Evolutionary conservation across 1,140 invertebrate genomes (phyloP).

Genomic region (Ceratina australensis): DNA sequence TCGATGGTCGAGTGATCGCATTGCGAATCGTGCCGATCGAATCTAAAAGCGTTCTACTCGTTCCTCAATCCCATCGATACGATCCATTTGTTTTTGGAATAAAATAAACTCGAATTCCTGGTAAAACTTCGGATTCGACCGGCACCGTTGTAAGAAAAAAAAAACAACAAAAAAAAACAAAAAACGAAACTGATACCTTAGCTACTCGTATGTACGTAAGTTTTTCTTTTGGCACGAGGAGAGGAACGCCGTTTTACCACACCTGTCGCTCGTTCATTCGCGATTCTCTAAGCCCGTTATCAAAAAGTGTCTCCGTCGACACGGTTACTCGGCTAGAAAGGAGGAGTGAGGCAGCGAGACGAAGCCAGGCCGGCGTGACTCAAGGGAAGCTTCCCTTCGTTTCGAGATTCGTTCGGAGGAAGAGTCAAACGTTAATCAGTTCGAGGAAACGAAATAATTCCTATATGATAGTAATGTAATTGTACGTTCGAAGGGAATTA

Average conservation of each 20-base stretch:
- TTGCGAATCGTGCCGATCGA: constrained; percentile 24
- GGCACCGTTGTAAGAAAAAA: constrained; percentile 35
- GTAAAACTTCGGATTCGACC: constrained; percentile 49
- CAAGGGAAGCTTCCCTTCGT: too few relatives aligned
- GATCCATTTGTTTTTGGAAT: too few relatives aligned
- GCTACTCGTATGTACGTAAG: constrained; percentile 39
- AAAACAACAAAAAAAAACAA: too few relatives aligned
- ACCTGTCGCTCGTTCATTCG: constrained; percentile 37
- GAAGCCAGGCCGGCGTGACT: not conserved
- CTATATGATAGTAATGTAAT: not conserved
- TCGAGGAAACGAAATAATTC: constrained; percentile 12
- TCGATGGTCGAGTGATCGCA: constrained; percentile 35
- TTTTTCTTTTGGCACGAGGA: constrained; percentile 61
- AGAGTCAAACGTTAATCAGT: not conserved
- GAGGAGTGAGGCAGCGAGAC: constrained; percentile 33
- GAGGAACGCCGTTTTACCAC: constrained; percentile 62
- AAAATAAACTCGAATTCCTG: too few relatives aligned
- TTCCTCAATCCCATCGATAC: not conserved
- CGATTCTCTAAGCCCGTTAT: constrained; percentile 41
- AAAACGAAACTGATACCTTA: constrained; percentile 58
- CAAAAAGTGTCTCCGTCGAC: constrained; percentile 39
- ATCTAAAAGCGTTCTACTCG: constrained; percentile 19
- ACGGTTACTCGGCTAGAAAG: constrained; percentile 38
- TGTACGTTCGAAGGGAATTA: not conserved
- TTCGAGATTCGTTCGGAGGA: not conserved